Evolutionary conservation across 23 tunicate genomes (phyloP), one percentile per base, ranked within the genome.

Genomic region (Trididemnum clinides): DNA sequence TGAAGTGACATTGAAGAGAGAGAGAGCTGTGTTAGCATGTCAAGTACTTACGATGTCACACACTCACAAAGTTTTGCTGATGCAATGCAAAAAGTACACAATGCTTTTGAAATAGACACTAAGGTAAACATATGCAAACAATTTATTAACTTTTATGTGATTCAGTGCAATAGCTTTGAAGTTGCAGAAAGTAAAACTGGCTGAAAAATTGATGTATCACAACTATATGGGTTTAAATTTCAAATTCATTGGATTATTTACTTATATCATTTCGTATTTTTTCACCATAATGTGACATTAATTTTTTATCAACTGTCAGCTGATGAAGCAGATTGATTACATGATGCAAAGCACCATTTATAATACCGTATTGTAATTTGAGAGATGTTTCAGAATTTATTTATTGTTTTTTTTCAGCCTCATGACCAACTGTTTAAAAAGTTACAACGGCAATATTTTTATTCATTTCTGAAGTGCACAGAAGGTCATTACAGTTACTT

Each of bases 81-180:
- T 66, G 75, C 75, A 66, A 66, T 66, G 75, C 75, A 66, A 32
- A 30, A 66, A 29, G 75, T 32, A 20, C 37, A 66, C 37, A 66
- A 66, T 29, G 75, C 75, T 6, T 66, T 66, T 31, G 25, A 66
- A 29, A 66, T 66, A 29, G 75, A 66, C 6, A 66, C 37, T 37
- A 66, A 66, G 75, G 75, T 66, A 66, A 66, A n/a, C 25, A 10
- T 59, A 10, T 59, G 25, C 66, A 59, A 59, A n/a, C 66, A 59
- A 59, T 59, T 5, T 59, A 44, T 44, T 44, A 44, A 15, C 54
- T 44, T 15, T 10, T 44, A 44, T 15, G 54, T 44, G 15, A 44
- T 7, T 44, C 15, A 15, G 54, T 44, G 54, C n/a, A 44, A 10
- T 15, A 44, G 54, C 54, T 44, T 44, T 44, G 15, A 44, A 7